phyloP scores from a whole-genome alignment of 2,113 vertebrate species.

The Psammodynastes pulverulentus region DNA sequence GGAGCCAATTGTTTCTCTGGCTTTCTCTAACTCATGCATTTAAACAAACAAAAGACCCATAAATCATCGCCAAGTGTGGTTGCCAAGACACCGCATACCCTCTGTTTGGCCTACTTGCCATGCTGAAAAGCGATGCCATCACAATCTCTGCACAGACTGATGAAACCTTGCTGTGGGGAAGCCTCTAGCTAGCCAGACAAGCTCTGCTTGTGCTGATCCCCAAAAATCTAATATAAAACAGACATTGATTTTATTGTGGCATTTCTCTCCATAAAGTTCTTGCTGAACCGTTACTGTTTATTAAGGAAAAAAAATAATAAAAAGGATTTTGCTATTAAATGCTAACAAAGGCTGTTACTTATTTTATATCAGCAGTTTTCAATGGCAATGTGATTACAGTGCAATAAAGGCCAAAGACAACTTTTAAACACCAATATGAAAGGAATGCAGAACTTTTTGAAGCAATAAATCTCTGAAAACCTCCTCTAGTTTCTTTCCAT shows the following conservation, averaged over 20 bases:
- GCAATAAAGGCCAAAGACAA: constrained; percentile 24
- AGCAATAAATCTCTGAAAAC: constrained; percentile 19
- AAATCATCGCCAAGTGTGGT: not conserved
- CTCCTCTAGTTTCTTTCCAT: constrained; percentile 12
- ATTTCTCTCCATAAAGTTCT: constrained; percentile 6
- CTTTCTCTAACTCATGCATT: not conserved
- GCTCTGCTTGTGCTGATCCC: not conserved
- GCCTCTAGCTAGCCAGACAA: not conserved
- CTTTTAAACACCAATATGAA: constrained; percentile 17
- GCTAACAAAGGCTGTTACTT: not conserved
- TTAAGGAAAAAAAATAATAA: not conserved
- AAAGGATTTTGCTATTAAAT: not conserved
- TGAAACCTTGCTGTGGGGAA: not conserved
- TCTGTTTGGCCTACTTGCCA: not conserved
- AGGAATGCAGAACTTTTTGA: constrained; percentile 13
- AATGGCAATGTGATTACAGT: constrained; percentile 8
- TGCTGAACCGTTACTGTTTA: not conserved
- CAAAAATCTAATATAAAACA: constrained; percentile 9
- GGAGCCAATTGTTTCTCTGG: not conserved
- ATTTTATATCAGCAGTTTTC: constrained; percentile 10
- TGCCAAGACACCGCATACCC: not conserved
- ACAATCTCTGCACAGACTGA: not conserved
- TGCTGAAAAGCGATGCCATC: not conserved
- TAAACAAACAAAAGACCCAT: not conserved
- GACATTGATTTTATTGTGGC: constrained; percentile 4